A percentile compares a stretch with the other conserved stretches of the same genome.
Conservation (phyloP, 1,140 invertebrate species). For the Zophobas morio region DNA sequence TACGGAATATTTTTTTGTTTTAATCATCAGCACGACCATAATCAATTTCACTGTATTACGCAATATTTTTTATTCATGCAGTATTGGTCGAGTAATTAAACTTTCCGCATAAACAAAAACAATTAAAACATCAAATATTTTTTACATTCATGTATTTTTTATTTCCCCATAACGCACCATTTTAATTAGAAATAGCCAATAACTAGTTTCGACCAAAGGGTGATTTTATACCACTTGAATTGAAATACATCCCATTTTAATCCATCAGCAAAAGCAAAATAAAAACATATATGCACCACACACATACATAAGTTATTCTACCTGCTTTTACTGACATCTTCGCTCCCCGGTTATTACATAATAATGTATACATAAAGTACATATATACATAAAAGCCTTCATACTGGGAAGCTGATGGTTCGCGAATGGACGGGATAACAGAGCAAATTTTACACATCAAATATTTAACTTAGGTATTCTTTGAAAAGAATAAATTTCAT, state of each 20-base stretch:
- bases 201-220: too few species aligned
- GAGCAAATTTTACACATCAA: slow-evolving; percentile 26
- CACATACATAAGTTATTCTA: not conserved
- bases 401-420: slow-evolving; percentile 10
- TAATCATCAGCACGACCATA: not conserved
- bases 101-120: not conserved
- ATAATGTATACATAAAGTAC: slow-evolving; percentile 5
- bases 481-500: slow-evolving; percentile 22
- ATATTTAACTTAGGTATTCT: slow-evolving; percentile 26
- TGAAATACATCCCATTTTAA: too few species aligned
- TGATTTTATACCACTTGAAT: too few species aligned
- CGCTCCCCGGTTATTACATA: not conserved
- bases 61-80: not conserved
- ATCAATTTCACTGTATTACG: not conserved
- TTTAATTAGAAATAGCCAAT: too few species aligned
- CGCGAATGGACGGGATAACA: slow-evolving; percentile 8
- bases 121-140: too few species aligned
- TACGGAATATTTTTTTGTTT: not conserved
- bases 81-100: not conserved
- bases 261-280: too few species aligned
- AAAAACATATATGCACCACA: too few species aligned
- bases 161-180: too few species aligned
- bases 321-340: not conserved
- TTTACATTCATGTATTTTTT: too few species aligned
- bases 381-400: slow-evolving; percentile 17